A percentile compares a stretch with the other conserved stretches of the same genome.
Evolutionary conservation across 2,888 invertebrate genomes (phyloP).

Genomic region (Tuta absoluta): DNA sequence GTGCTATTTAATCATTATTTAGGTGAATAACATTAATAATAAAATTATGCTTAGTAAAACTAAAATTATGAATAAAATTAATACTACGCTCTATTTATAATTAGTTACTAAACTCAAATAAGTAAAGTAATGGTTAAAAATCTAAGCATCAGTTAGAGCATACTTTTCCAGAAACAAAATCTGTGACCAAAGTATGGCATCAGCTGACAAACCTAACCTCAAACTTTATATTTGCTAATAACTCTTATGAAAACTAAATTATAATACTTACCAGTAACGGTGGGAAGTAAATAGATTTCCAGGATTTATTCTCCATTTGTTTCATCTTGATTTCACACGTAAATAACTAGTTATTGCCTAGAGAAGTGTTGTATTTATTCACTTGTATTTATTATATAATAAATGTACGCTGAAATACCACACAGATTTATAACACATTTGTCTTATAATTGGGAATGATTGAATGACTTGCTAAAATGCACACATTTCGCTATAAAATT

Average conservation of each 20-base stretch:
- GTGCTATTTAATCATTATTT: too few relatives aligned
- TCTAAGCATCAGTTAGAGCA: too few relatives aligned
- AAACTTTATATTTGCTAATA: neutral
- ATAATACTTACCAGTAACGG: slow-evolving; percentile 57
- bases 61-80: too few relatives aligned
- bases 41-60: too few relatives aligned
- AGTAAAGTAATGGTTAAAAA: too few relatives aligned
- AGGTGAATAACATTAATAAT: too few relatives aligned
- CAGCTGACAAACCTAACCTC: slow-evolving; percentile 21
- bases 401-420: neutral
- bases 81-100: too few relatives aligned
- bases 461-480: neutral
- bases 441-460: neutral
- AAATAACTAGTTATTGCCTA: neutral
- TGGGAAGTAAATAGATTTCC: slow-evolving; percentile 47
- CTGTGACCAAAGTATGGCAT: neutral
- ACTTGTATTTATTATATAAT: neutral
- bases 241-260: neutral
- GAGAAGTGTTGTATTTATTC: neutral
- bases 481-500: neutral
- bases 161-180: too few relatives aligned
- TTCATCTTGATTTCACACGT: neutral
- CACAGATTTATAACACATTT: neutral
- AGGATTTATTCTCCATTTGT: neutral
- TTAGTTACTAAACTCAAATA: too few relatives aligned